Conservation (phyloP, 1,140 invertebrate species). For the Panulirus ornatus region DNA sequence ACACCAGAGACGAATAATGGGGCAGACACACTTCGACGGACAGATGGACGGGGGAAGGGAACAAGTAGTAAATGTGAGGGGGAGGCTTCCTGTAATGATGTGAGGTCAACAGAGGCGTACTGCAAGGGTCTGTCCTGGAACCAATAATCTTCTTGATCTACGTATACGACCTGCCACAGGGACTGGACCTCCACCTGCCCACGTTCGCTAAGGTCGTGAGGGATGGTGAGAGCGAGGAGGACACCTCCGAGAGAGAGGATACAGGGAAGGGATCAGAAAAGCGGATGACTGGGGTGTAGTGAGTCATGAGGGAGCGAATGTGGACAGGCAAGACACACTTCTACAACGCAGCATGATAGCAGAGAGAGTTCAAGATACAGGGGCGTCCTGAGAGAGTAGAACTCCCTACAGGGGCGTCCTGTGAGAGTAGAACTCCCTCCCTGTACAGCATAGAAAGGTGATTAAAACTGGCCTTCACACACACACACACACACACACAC, state of each 20-base stretch:
- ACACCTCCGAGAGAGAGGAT: not conserved
- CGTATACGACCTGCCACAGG: too few relatives aligned
- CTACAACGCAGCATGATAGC: too few relatives aligned
- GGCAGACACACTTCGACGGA: too few relatives aligned
- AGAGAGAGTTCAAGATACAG: not conserved
- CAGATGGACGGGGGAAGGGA: not conserved
- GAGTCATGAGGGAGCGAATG: not conserved
- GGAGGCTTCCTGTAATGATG: too few relatives aligned
- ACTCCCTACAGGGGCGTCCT: not conserved
- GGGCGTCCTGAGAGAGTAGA: not conserved
- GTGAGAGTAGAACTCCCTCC: not conserved
- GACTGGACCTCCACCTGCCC: too few relatives aligned
- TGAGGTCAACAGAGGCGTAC: too few relatives aligned
- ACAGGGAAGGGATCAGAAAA: not conserved
- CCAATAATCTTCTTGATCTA: too few relatives aligned
- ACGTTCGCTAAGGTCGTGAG: too few relatives aligned
- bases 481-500: constrained; percentile 38
- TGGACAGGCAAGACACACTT: too few relatives aligned
- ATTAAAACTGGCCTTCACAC: not conserved
- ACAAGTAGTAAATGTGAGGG: too few relatives aligned
- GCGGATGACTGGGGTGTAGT: not conserved
- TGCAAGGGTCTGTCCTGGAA: too few relatives aligned
- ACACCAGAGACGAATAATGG: too few relatives aligned
- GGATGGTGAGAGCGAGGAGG: not conserved
- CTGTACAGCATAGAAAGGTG: not conserved